Conservation (phyloP, 2,113 vertebrate genomes). For the Urocynchramus pylzowi region DNA sequence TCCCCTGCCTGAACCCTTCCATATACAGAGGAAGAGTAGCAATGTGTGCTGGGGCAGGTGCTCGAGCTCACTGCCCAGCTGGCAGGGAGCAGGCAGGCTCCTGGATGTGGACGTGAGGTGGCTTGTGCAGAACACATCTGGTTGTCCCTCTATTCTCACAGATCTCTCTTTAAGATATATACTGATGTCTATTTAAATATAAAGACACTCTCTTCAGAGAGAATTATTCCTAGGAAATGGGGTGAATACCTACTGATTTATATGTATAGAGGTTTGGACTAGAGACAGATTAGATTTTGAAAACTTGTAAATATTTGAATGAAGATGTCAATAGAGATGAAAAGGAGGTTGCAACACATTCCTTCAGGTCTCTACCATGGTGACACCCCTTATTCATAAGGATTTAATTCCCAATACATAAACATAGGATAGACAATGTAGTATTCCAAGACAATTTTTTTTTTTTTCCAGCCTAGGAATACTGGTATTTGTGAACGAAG, state of each 20-base stretch:
- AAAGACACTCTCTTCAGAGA: neutral
- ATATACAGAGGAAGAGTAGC: accelerated
- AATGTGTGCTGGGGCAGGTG: neutral
- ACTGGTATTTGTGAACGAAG: neutral
- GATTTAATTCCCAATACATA: neutral
- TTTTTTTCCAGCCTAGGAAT: neutral
- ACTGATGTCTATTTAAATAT: neutral
- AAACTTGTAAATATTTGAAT: neutral
- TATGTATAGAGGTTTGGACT: neutral
- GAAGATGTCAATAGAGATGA: neutral
- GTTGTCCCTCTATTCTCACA: neutral
- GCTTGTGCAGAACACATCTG: accelerated
- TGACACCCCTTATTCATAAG: neutral
- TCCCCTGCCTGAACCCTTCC: neutral
- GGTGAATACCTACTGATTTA: neutral
- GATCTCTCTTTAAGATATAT: neutral
- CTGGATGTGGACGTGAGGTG: neutral
- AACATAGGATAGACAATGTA: neutral
- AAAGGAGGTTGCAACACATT: neutral
- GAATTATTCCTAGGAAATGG: neutral
- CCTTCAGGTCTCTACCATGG: neutral
- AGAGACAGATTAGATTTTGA: neutral
- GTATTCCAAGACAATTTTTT: neutral
- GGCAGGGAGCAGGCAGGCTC: neutral
- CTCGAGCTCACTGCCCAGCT: accelerated